phyloP scores from a whole-genome alignment of 2,797 vertebrate genomes.

The Octomys mimax region DNA sequence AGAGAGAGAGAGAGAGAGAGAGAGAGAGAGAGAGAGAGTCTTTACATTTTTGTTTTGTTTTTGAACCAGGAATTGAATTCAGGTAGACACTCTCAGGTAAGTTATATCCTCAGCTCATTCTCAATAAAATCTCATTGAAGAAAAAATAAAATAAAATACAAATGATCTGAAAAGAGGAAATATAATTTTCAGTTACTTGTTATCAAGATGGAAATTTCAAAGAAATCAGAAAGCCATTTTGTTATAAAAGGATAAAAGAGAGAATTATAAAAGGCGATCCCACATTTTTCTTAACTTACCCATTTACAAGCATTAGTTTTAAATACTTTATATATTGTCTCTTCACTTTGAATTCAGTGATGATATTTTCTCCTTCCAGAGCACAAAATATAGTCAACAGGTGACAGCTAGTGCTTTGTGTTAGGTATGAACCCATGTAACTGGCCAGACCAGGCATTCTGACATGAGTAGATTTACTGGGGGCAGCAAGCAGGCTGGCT shows the following conservation, averaged over 20 bases:
- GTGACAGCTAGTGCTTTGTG: background rate
- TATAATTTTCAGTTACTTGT: background rate
- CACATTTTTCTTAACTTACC: constrained; percentile 44
- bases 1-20: no score
- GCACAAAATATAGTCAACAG: background rate
- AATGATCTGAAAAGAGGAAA: constrained; percentile 16
- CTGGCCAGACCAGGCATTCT: no score
- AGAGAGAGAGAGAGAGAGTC: no score
- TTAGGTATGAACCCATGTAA: no score
- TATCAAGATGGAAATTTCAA: background rate
- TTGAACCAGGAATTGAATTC: no score
- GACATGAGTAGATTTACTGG: no score
- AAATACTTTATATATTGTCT: constrained; percentile 21
- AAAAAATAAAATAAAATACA: constrained; percentile 6
- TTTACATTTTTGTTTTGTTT: no score
- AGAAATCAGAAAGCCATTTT: background rate
- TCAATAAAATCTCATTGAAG: background rate
- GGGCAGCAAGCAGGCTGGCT: no score
- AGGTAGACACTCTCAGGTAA: no score
- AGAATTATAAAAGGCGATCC: constrained; percentile 37
- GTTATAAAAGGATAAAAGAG: constrained; percentile 31
- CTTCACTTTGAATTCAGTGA: constrained; percentile 20
- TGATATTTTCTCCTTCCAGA: background rate
- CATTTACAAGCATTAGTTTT: constrained; percentile 35
- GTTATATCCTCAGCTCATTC: no score